Percentiles rank a stretch among this genome's conserved stretches.
phyloP scores from a whole-genome alignment of 2,113 vertebrate genomes.

The Anguilla rostrata region DNA sequence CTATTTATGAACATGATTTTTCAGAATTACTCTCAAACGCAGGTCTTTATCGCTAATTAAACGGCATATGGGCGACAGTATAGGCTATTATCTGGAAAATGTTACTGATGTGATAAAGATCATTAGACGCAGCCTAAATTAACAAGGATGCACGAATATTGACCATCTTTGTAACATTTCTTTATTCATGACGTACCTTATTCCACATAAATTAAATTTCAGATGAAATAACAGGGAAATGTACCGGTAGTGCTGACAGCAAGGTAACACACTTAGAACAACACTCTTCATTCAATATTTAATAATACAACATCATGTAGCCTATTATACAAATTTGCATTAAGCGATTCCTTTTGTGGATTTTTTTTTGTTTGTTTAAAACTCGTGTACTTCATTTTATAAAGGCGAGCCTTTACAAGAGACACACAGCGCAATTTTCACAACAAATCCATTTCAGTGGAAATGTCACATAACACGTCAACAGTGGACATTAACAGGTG shows the following conservation, averaged over 20 bases:
- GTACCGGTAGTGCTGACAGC: not conserved
- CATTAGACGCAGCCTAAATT: not conserved
- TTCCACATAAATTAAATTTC: not conserved
- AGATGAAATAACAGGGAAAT: not conserved
- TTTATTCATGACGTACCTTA: not conserved
- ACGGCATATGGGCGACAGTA: not conserved
- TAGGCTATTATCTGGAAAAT: not conserved
- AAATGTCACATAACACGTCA: not conserved
- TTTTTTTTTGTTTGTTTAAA: not conserved
- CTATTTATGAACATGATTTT: not conserved
- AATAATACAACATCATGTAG: not conserved
- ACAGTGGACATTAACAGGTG: slow-evolving; percentile 4
- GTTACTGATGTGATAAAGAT: not conserved
- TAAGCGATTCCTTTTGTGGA: too few species aligned
- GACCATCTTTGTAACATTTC: not conserved
- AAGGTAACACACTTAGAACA: not conserved
- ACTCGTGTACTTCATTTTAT: not conserved
- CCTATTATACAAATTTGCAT: not conserved
- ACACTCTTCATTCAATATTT: not conserved
- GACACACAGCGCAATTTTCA: not conserved
- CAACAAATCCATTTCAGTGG: not conserved
- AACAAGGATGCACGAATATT: not conserved
- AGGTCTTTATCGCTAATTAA: not conserved
- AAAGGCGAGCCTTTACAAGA: not conserved
- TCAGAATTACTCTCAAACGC: not conserved